Evolutionary conservation across 2,113 vertebrate genomes (phyloP).

Genomic region (Circaetus gallicus): DNA sequence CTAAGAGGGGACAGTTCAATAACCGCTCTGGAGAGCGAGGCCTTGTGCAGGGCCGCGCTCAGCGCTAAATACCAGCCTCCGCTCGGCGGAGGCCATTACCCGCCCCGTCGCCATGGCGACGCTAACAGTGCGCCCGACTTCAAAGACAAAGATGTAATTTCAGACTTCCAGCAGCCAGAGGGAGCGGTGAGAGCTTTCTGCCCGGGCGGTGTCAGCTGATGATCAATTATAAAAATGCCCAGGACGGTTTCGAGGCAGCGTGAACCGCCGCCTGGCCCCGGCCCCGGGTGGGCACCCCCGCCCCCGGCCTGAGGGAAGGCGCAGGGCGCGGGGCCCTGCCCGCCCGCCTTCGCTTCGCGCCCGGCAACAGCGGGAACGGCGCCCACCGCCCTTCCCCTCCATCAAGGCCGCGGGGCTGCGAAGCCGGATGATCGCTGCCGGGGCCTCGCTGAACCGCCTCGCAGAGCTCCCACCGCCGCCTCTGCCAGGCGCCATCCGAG

Average conservation of each 20-base stretch:
- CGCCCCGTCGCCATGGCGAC: conserved; percentile 89
- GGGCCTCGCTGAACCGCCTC: neutral
- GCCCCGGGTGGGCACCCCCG: neutral
- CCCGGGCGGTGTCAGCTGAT: conserved; percentile 73
- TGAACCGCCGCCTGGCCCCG: neutral
- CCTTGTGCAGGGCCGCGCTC: conserved; percentile 69
- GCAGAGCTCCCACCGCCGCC: neutral
- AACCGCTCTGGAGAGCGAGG: conserved; percentile 71
- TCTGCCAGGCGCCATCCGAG: neutral
- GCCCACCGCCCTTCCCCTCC: neutral
- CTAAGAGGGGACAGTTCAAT: conserved; percentile 63
- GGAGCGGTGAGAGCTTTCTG: conserved; percentile 84
- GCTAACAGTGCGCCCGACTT: conserved; percentile 84
- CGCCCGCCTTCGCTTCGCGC: neutral
- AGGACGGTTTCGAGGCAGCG: conserved; percentile 72
- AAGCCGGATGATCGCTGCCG: neutral
- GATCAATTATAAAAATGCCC: conserved; percentile 86
- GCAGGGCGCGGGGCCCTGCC: neutral
- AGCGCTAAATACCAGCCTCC: conserved; percentile 74
- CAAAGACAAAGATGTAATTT: conserved; percentile 97
- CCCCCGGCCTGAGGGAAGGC: neutral
- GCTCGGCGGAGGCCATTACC: conserved; percentile 79
- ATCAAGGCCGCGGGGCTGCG: neutral
- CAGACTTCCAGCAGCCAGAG: conserved; percentile 94
- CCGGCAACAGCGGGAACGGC: conserved; percentile 27